Percentiles rank a stretch among this genome's conserved stretches.
Conservation (phyloP, 2,888 invertebrate genomes). For the Athrips mouffetella region DNA sequence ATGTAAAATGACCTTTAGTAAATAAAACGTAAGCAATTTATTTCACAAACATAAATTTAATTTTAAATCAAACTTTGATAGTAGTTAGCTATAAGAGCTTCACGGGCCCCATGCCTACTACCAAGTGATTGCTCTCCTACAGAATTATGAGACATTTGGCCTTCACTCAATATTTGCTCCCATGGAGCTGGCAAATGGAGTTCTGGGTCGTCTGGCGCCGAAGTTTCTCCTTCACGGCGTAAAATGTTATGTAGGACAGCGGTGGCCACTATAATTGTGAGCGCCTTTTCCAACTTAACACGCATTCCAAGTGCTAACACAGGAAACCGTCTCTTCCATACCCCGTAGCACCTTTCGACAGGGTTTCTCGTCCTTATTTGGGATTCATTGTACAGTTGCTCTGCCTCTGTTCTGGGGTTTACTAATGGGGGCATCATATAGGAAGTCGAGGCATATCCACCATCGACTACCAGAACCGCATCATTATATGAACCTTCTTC, state of each 20-base stretch:
- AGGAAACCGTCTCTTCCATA: slow-evolving; percentile 16
- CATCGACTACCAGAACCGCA: slow-evolving; percentile 21
- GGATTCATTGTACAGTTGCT: slow-evolving; percentile 20
- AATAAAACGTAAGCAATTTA: no score
- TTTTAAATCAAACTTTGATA: background rate
- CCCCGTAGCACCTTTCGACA: slow-evolving; percentile 8
- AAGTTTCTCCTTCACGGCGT: slow-evolving; percentile 6
- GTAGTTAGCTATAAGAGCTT: background rate
- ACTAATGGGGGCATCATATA: slow-evolving; percentile 23
- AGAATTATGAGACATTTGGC: slow-evolving; percentile 6
- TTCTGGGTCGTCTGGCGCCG: slow-evolving; percentile 20
- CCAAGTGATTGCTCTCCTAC: background rate
- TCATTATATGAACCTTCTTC: slow-evolving; percentile 19
- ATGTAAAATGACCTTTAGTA: no score
- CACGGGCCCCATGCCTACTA: background rate
- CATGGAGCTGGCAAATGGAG: slow-evolving; percentile 19
- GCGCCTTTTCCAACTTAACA: slow-evolving; percentile 13
- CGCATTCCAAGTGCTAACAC: slow-evolving; percentile 18
- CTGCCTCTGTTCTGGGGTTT: slow-evolving; percentile 16
- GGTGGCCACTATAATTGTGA: slow-evolving; percentile 20
- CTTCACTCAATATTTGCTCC: slow-evolving; percentile 13
- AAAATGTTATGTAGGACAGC: slow-evolving; percentile 22
- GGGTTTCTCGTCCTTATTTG: slow-evolving; percentile 22
- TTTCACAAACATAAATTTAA: background rate
- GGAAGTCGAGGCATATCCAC: slow-evolving; percentile 19